Conservation (phyloP, 2,888 invertebrate genomes). For the Busseola fusca region DNA sequence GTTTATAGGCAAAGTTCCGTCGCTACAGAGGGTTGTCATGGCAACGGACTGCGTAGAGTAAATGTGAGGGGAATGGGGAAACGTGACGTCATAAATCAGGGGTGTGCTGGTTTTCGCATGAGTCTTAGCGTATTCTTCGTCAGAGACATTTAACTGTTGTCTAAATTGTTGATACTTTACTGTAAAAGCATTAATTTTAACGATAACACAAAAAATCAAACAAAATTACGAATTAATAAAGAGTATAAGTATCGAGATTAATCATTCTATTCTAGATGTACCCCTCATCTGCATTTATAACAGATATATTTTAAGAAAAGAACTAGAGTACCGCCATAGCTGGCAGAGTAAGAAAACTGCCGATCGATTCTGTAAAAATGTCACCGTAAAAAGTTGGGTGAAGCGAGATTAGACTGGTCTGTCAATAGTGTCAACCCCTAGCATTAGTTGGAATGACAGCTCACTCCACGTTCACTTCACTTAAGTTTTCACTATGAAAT, state of each 20-base stretch:
- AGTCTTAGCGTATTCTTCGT: neutral
- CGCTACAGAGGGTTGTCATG: conserved; percentile 34
- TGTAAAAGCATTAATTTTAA: neutral
- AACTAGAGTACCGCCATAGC: neutral
- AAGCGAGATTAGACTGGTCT: too few relatives aligned
- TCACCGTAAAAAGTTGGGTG: too few relatives aligned
- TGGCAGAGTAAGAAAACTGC: neutral
- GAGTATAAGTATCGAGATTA: neutral
- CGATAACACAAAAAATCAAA: neutral
- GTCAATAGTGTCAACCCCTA: too few relatives aligned
- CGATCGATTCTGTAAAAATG: too few relatives aligned
- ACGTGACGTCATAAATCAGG: conserved; percentile 42
- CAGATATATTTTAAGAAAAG: neutral
- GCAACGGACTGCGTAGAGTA: conserved; percentile 30
- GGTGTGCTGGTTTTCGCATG: conserved; percentile 9
- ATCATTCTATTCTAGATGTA: neutral
- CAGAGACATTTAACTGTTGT: neutral
- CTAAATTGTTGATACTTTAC: neutral
- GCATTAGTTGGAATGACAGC: too few relatives aligned
- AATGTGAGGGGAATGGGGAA: conserved; percentile 21
- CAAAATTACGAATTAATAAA: neutral
- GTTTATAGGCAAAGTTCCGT: conserved; percentile 58
- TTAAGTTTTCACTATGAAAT: too few relatives aligned
- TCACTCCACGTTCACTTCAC: too few relatives aligned
- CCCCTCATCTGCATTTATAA: too few relatives aligned